Evolutionary conservation across 1,140 invertebrate genomes (phyloP), one percentile per base, ranked within the genome.

Genomic region (Platorchestia sp.): DNA sequence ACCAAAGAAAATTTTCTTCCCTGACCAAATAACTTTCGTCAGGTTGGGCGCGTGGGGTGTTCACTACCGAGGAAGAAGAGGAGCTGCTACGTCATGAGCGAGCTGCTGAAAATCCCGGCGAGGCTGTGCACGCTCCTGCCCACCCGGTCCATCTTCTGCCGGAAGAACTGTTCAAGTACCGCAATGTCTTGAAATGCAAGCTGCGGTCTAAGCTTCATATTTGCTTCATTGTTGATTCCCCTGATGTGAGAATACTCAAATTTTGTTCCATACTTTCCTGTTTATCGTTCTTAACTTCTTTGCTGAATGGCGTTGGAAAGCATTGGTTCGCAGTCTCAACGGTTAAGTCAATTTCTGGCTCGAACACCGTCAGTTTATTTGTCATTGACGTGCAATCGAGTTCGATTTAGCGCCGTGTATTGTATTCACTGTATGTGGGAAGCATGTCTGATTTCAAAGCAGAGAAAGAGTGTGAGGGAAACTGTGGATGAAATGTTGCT

Each of bases 21-120:
- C n/a, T n/a, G 7, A 36, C 36, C 59, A 19, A 3, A 75, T 41
- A 36, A 89, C 5, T 42, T 89, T 42, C 36, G 36, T 42, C 91
- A 93, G 91, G 91, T 40, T 93, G 91, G 91, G 36, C 91, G 6
- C 91, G 91, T 7, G 91, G 45, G 16, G 36, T 93, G 7, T 93
- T 93, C 40, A 47, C 43, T 41, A 16, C 5, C 0, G 91, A 45
- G 0, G 91, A 93, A 47, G 91, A 93, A 45, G 91, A 47, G 44
- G 91, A 45, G 45, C n/a, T 93, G 19, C 91, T 93, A 16, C 91
- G 44, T 0, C 3, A 40, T n/a, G 43, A 40, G 43, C 44, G 41
- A 40, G 45, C 45, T 10, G 7, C 3, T 91, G 41, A 91, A 22
- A 27, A 22, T 36, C 59, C 14, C 14, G 59, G 10, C 59, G 91